These are phyloP conservation scores for Caracal caracal DNA, from an alignment of 2,113 vertebrate genomes.

Conservation along the genomic window DNA sequence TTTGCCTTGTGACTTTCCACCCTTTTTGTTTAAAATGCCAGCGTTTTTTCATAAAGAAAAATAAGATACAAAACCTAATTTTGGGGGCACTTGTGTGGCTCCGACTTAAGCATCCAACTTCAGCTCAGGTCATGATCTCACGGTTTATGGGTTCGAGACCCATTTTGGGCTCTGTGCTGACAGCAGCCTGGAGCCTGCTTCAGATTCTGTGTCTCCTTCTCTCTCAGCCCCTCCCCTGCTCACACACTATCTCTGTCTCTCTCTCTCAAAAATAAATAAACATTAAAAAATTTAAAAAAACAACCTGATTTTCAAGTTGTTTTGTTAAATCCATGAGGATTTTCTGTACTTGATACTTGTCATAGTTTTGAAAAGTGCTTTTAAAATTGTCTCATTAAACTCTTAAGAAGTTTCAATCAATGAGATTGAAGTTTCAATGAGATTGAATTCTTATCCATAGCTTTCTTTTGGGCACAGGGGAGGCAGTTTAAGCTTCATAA, in stretches of 20 bases:
- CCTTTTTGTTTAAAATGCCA: constrained; percentile 23
- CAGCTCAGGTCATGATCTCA: too few species aligned
- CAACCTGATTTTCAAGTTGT: constrained; percentile 46
- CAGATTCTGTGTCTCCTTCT: too few species aligned
- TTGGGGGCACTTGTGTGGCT: background rate
- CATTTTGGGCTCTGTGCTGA: too few species aligned
- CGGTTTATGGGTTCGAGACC: too few species aligned
- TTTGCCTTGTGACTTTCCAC: background rate
- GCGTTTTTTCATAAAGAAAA: background rate
- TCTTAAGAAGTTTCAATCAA: background rate
- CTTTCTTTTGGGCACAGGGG: background rate
- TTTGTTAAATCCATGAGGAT: constrained; percentile 3
- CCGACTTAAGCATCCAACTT: too few species aligned
- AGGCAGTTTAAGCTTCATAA: background rate
- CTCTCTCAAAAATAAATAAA: too few species aligned
- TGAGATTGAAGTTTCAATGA: background rate
- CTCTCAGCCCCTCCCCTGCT: too few species aligned
- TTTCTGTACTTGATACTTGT: constrained; percentile 3
- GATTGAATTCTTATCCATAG: background rate
- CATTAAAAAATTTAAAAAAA: too few species aligned
- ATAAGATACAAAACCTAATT: constrained; percentile 12
- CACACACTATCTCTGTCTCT: too few species aligned
- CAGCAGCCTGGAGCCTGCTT: too few species aligned
- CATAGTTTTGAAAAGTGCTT: background rate
- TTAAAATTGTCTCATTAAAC: constrained; percentile 47